Base-by-base conservation (phyloP, 2,888 invertebrate species). In the Cerceris rybyensis region DNA sequence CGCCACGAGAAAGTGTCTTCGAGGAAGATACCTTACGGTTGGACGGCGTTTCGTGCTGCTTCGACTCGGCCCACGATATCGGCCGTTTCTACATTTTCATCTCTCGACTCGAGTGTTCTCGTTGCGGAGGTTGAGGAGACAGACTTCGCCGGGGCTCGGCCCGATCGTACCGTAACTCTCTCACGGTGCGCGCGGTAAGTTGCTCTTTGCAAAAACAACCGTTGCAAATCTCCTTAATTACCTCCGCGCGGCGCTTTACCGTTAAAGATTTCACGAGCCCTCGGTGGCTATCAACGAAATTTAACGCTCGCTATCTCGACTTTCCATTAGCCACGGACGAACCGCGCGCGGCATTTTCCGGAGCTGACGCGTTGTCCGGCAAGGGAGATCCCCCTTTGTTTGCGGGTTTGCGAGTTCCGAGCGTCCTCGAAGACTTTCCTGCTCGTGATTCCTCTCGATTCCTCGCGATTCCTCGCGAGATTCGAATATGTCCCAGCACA, bases 161-260 rank as follows among this genome's bases (percentile, higher is more conserved):
- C 70, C 75, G 68, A 72, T 72, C 74, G 66, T 65, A 81, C 65
- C 75, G 72, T 70, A 63, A 41, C 78, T 81, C 83, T 82, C 79
- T 83, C 83, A 76, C 84, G 81, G 67, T 61, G 66, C 28, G 69
- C 74, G 69, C 64, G 80, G 68, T 82, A 79, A 75, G 80, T 80
- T 80, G 80, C 67, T 78, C 70, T 69, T 63, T 60, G 76, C 81
- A 83, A 83, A 80, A 83, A 81, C 81, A 42, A n/a, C 75, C 82
- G 80, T 84, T 70, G 71, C 84, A 67, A 84, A 84, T 84, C 70
- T 73, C 81, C 76, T 83, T 81, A 83, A 83, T 83, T 84, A 81
- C 60, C 49, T 28, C 43, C 7, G 66, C 28, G 13, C 54, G 28
- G 43, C 49, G 42, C 54, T 64, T 41, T 28, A 58, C 68, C 67